phyloP scores from a whole-genome alignment of 2,888 invertebrate species.

The Escarpia spicata region DNA sequence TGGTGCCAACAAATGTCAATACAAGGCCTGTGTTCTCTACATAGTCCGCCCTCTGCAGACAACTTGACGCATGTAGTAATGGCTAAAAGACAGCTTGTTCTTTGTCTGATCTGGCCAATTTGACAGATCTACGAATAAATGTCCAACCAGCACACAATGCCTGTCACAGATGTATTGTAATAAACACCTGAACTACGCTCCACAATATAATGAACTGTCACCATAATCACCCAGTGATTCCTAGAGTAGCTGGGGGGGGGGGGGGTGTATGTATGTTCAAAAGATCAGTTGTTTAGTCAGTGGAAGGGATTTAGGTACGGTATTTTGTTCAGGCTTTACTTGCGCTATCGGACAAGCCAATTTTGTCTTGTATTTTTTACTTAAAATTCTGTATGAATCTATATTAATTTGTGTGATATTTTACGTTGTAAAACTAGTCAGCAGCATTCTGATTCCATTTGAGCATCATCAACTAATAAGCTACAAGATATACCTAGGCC shows the following conservation, averaged over 20 bases:
- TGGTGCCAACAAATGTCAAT: not conserved
- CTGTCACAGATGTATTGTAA: not conserved
- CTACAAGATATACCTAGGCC: too few relatives aligned
- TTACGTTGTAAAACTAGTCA: too few relatives aligned
- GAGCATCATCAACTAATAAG: too few relatives aligned
- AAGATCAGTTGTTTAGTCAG: too few relatives aligned
- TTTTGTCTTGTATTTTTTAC: too few relatives aligned
- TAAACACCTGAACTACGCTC: not conserved
- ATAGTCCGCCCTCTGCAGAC: not conserved
- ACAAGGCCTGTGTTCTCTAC: not conserved
- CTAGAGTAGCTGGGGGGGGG: not conserved
- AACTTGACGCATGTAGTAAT: not conserved
- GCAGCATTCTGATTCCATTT: too few relatives aligned
- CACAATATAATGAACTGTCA: not conserved
- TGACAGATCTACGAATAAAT: conserved; percentile 3
- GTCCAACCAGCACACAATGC: not conserved
- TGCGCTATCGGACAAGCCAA: too few relatives aligned
- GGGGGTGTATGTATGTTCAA: too few relatives aligned
- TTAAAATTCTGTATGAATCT: too few relatives aligned
- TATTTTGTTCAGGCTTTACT: too few relatives aligned
- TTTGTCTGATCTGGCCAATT: not conserved
- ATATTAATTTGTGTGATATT: too few relatives aligned
- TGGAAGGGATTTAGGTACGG: too few relatives aligned
- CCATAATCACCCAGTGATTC: not conserved
- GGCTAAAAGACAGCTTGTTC: not conserved